Percentiles rank a stretch among this genome's conserved stretches.
phyloP scores from a whole-genome alignment of 2,113 vertebrate species.

The Furnarius figulus region DNA sequence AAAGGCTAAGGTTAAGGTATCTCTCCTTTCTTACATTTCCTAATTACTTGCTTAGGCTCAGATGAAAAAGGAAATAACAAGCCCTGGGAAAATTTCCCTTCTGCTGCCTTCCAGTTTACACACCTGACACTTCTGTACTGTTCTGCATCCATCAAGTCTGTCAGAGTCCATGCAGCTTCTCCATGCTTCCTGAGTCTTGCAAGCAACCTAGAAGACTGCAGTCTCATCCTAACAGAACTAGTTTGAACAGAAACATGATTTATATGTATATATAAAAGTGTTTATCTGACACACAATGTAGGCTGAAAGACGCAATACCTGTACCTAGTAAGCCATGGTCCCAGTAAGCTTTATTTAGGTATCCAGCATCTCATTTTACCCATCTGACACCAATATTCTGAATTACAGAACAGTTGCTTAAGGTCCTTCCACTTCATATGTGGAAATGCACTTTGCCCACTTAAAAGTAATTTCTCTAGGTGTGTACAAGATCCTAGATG shows the following conservation, averaged over 20 bases:
- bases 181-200: neutral
- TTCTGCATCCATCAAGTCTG: neutral
- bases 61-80: neutral
- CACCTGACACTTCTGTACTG: neutral
- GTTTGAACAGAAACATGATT: neutral
- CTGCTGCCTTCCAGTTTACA: neutral
- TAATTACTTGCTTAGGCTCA: neutral
- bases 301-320: neutral
- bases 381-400: neutral
- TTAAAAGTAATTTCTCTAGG: neutral
- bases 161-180: neutral
- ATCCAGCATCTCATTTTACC: neutral
- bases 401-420: neutral
- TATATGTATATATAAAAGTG: neutral
- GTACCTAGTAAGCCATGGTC: neutral
- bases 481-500: neutral
- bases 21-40: neutral
- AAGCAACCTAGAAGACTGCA: neutral
- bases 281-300: neutral
- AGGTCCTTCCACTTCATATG: neutral
- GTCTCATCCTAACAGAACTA: neutral
- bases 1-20: neutral
- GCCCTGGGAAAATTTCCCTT: neutral
- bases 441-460: neutral
- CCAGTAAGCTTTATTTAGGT: neutral